phyloP scores from a whole-genome alignment of 1,140 invertebrate genomes.

The Drosophila sp. region DNA sequence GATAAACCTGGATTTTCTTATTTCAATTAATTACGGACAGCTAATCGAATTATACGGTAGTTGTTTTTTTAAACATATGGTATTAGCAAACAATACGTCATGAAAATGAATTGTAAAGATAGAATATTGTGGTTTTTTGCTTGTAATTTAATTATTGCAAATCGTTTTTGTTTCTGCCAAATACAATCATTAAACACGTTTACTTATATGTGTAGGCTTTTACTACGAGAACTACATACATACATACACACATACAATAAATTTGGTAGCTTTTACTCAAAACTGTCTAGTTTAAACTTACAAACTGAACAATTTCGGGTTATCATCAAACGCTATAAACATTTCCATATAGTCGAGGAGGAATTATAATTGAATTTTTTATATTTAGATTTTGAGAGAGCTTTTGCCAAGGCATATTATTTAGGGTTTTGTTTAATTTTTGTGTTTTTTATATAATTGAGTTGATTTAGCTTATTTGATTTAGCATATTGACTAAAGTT shows the following conservation, averaged over 20 bases:
- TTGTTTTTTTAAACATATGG: neutral
- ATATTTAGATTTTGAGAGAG: conserved; percentile 39
- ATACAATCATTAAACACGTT: conserved; percentile 48
- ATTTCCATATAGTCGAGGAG: conserved; percentile 26
- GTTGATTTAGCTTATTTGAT: conserved; percentile 56
- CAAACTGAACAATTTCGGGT: conserved; percentile 46
- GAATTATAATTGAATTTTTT: conserved; percentile 45
- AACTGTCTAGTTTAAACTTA: conserved; percentile 33
- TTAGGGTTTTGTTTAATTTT: neutral
- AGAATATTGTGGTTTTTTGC: neutral
- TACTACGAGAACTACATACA: conserved; percentile 17
- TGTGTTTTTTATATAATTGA: conserved; percentile 55
- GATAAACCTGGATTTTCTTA: no score
- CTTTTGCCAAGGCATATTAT: conserved; percentile 9
- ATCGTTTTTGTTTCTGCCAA: conserved; percentile 36
- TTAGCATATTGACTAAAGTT: conserved; percentile 55
- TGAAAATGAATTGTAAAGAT: neutral
- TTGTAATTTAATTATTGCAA: conserved; percentile 56
- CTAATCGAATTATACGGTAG: neutral
- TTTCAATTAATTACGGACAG: no score
- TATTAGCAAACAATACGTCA: neutral
- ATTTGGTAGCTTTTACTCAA: conserved; percentile 43
- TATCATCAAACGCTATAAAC: conserved; percentile 38
- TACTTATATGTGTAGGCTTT: conserved; percentile 51
- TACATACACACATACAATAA: conserved; percentile 48